Evolutionary conservation across 35 echinoderm and acorn worm genomes (phyloP).

Genomic region (Heliocidaris erythrogramma): DNA sequence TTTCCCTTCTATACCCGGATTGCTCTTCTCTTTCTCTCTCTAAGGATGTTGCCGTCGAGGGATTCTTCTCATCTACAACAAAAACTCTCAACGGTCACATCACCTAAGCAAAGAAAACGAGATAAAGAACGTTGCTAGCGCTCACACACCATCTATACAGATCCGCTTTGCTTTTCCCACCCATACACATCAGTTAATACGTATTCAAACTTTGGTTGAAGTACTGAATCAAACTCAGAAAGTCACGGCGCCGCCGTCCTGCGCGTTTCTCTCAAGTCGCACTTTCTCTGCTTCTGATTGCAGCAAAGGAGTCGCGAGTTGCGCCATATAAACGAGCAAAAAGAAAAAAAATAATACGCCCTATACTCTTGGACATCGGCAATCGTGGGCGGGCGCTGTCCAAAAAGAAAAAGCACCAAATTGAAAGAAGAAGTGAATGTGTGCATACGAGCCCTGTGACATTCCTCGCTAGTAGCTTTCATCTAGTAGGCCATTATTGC

Average conservation of each 20-base stretch:
- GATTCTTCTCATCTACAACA: background rate
- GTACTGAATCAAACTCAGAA: background rate
- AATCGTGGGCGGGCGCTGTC: conserved; percentile 5
- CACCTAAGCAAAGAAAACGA: background rate
- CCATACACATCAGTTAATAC: background rate
- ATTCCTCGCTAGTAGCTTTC: background rate
- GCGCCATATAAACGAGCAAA: background rate
- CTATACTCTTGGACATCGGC: background rate
- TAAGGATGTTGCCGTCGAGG: background rate
- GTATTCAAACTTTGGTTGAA: background rate
- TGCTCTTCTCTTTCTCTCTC: background rate
- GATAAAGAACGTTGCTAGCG: background rate
- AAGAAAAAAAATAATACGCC: background rate
- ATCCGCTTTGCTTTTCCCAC: background rate
- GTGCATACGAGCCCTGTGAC: background rate
- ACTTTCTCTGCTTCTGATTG: background rate
- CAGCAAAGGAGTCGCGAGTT: background rate
- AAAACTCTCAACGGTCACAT: background rate
- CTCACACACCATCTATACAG: background rate
- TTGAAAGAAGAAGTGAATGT: background rate
- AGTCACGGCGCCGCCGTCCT: background rate
- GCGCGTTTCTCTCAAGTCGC: background rate
- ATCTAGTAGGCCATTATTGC: background rate
- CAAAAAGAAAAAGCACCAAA: background rate
- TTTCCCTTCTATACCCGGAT: background rate